Evolutionary conservation across 2,888 invertebrate genomes (phyloP).

Genomic region (Acrobasis consociella): DNA sequence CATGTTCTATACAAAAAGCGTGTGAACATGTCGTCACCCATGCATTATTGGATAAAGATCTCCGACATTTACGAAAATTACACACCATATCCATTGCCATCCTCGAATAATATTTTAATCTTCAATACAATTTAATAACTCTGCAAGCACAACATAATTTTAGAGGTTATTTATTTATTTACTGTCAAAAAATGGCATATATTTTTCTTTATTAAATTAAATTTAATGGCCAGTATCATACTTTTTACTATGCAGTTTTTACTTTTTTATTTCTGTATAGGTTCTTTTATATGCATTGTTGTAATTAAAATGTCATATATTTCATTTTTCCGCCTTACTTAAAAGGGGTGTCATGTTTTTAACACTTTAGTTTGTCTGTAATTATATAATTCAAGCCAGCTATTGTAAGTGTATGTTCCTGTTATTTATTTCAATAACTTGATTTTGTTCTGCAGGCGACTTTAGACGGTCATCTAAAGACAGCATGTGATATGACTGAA

Average conservation of each 20-base stretch:
- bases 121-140: background rate
- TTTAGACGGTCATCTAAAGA: conserved; percentile 90
- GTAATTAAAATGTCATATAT: too few relatives aligned
- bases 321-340: too few relatives aligned
- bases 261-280: background rate
- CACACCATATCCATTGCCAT: conserved; percentile 75
- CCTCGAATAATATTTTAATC: conserved; percentile 26
- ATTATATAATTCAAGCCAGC: too few relatives aligned
- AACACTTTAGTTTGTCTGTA: too few relatives aligned
- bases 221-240: conserved; percentile 19
- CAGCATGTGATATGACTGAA: conserved; percentile 92
- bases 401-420: too few relatives aligned
- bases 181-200: conserved; percentile 1
- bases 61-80: conserved; percentile 79
- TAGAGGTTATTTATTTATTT: conserved; percentile 2
- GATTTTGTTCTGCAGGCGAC: conserved; percentile 76
- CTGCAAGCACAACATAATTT: background rate
- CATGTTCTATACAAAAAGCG: conserved; percentile 80
- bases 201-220: conserved; percentile 20
- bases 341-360: too few relatives aligned
- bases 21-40: conserved; percentile 82
- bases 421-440: background rate
- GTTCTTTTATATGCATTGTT: background rate
- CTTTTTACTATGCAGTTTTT: background rate
- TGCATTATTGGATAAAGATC: conserved; percentile 69